Evolutionary conservation across 2,797 vertebrate genomes (phyloP), one percentile per base, ranked within the genome.

Genomic region (Nyctibius grandis): DNA sequence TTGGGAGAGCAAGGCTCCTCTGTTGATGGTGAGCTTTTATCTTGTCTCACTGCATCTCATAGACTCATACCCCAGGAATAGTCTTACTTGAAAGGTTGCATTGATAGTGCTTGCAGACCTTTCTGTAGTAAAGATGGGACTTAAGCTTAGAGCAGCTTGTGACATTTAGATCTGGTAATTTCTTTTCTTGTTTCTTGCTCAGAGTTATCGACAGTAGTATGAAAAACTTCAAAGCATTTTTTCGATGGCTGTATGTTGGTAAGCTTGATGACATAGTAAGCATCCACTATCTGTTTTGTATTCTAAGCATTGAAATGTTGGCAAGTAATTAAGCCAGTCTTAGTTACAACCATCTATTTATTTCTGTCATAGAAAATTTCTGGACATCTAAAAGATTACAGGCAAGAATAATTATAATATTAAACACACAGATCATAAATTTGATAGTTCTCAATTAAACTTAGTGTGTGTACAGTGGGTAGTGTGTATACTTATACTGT

Each of bases 181-280:
- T 87, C 14, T 93, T 83, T 87, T 72, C 36, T 95, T 96, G 51
- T 95, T 97, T 73, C 95, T 86, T 93, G 51, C 93, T 92, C 95
- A 99, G 99, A 97, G 99, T 99, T 94, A 99, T 99, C 51, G 99
- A 99, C 97, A 99, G 99, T 91, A 99, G 99, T 68, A 99, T 99
- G 99, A 99, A 99, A 98, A 99, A 99, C 98, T 99, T 99, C 97
- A 99, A 99, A 97, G 99, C 99, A 5, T 99, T 99, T 98, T 99
- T 99, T 94, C 98, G 99, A 65, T 99, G 99, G 99, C 97, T 99
- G 3, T 99, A 99, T 96, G 99, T 99, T 48, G 99, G 99, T 99
- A 98, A 99, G 99, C 11, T 94, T 91, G 57, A 51, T 91, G 36
- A 44, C 36, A 12, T 5, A 77, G 44, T 94, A 85, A 96, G n/a